phyloP scores from a whole-genome alignment of 2,888 invertebrate genomes.

The Aspidiotus destructor region DNA sequence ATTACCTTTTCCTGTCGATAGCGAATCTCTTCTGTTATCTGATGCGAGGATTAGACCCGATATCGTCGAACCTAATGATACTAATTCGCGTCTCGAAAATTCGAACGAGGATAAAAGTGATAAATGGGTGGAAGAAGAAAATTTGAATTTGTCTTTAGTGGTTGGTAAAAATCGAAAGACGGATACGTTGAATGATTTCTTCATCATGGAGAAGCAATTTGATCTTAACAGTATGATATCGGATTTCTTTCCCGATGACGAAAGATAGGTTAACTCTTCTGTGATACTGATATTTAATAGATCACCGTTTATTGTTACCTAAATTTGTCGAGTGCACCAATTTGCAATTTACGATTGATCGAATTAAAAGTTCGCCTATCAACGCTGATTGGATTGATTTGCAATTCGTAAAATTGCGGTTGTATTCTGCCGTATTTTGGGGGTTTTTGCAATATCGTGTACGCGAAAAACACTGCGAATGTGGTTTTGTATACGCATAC shows the following conservation, averaged over 20 bases:
- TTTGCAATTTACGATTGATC: no score
- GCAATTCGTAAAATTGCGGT: no score
- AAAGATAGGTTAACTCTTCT: conserved; percentile 5
- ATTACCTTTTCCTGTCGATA: background rate
- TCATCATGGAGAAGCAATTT: conserved; percentile 16
- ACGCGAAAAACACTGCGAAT: no score
- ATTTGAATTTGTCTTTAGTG: conserved; percentile 3
- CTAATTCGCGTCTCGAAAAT: background rate
- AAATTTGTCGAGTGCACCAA: no score
- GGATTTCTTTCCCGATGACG: conserved; percentile 24
- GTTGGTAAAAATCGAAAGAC: conserved; percentile 15
- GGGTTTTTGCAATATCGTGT: no score
- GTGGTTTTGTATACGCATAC: no score
- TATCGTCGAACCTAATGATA: background rate
- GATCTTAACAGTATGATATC: conserved; percentile 24
- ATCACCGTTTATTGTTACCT: no score
- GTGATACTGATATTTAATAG: background rate
- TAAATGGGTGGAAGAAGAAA: background rate
- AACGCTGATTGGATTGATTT: no score
- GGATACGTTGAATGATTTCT: conserved; percentile 14
- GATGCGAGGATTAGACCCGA: background rate
- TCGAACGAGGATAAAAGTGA: background rate
- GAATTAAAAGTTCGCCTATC: no score
- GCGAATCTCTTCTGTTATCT: background rate
- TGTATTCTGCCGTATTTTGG: no score